Conservation (phyloP, 2,888 invertebrate genomes). For the Baronia brevicornis region DNA sequence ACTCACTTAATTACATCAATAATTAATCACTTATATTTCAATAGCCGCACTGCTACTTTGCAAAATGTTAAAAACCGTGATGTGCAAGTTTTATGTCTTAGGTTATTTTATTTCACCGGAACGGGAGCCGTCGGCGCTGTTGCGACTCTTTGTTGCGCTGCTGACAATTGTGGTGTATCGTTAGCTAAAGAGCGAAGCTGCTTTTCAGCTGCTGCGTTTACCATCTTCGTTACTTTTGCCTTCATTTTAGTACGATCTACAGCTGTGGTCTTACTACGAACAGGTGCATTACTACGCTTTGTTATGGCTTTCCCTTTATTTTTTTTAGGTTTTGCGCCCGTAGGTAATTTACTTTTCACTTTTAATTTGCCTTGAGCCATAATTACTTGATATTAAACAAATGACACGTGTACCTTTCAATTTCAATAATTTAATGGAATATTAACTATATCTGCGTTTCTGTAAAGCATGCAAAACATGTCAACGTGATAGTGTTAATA, state of each 20-base stretch:
- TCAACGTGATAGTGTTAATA: too few species aligned
- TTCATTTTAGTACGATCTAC: conserved; percentile 79
- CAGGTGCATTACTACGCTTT: conserved; percentile 79
- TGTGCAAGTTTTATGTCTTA: too few species aligned
- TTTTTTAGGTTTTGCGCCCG: conserved; percentile 70
- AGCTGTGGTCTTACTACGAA: conserved; percentile 77
- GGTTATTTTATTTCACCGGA: conserved; percentile 37
- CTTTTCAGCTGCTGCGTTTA: conserved; percentile 81
- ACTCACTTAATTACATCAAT: too few species aligned
- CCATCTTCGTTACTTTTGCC: conserved; percentile 79
- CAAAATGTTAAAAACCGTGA: too few species aligned
- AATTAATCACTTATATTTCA: too few species aligned
- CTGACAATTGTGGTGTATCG: conserved; percentile 67
- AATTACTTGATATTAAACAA: conserved; percentile 12
- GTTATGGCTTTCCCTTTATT: conserved; percentile 73
- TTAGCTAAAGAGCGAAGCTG: conserved; percentile 77
- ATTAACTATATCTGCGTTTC: too few species aligned
- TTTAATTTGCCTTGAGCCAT: conserved; percentile 84
- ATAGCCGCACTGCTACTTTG: too few species aligned
- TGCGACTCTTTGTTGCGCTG: conserved; percentile 60
- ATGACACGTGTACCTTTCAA: too few species aligned
- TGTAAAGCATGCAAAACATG: too few species aligned
- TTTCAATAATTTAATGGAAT: too few species aligned
- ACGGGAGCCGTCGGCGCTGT: conserved; percentile 59
- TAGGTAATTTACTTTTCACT: conserved; percentile 78